Percentiles rank a stretch among this genome's conserved stretches.
These are phyloP conservation scores for Mesorhabditis sp. DNA, from an alignment of 2,888 invertebrate genomes.

Conservation along the genomic window DNA sequence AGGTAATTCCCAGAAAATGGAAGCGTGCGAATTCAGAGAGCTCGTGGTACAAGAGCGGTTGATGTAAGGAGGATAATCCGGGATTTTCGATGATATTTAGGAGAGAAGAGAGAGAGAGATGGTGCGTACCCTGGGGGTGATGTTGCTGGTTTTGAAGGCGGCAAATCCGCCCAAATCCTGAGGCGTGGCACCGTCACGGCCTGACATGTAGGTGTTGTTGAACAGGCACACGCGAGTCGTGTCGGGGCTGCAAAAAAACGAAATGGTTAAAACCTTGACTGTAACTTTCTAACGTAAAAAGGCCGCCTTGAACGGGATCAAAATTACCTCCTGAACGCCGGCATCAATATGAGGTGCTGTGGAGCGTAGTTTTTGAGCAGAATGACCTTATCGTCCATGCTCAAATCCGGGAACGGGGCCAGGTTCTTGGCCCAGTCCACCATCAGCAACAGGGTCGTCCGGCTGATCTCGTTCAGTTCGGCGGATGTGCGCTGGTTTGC, in stretches of 20 bases:
- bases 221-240: conserved; percentile 50
- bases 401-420: conserved; percentile 50
- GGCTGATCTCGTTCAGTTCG: conserved; percentile 54
- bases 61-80: too few relatives aligned
- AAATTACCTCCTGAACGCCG: conserved; percentile 41
- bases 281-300: too few relatives aligned
- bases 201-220: conserved; percentile 54
- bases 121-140: conserved; percentile 41
- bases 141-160: conserved; percentile 53
- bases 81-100: too few relatives aligned
- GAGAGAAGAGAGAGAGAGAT: neutral
- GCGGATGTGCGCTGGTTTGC: conserved; percentile 38
- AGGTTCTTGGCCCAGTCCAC: conserved; percentile 56
- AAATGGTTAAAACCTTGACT: too few relatives aligned
- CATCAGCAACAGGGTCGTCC: conserved; percentile 54
- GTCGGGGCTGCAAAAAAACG: conserved; percentile 30
- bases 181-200: conserved; percentile 31
- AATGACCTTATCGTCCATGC: conserved; percentile 53
- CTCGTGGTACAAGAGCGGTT: too few relatives aligned
- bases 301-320: neutral
- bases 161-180: conserved; percentile 48
- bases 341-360: conserved; percentile 57
- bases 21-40: too few relatives aligned
- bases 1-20: too few relatives aligned
- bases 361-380: conserved; percentile 57